A percentile compares a stretch with the other conserved stretches of the same genome.
These are phyloP conservation scores for Porites lutea DNA, from an alignment of 64 coral and sea anemone genomes.

Conservation along the genomic window DNA sequence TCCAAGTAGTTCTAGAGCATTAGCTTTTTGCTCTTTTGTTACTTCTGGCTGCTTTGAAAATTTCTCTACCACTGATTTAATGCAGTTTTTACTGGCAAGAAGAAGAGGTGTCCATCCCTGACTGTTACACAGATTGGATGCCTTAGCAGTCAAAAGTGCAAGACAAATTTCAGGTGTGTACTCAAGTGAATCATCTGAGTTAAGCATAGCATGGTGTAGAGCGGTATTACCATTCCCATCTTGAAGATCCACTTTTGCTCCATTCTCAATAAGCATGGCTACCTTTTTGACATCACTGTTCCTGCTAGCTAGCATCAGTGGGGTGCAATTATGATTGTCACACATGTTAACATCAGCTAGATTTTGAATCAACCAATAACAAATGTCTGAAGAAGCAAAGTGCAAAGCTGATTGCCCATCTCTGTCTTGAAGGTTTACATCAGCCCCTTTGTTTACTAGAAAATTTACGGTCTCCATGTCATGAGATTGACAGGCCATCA, in stretches of 20 bases:
- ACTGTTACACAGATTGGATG: constrained; percentile 4
- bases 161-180: too few relatives aligned
- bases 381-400: too few relatives aligned
- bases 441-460: too few relatives aligned
- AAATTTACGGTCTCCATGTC: too few relatives aligned
- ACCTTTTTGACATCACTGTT: background rate
- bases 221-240: background rate
- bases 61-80: constrained; percentile 35
- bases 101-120: constrained; percentile 40
- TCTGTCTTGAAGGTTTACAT: too few relatives aligned
- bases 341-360: background rate
- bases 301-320: background rate
- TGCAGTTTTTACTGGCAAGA: constrained; percentile 49
- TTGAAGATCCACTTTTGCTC: background rate
- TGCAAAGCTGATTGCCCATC: too few relatives aligned
- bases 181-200: too few relatives aligned
- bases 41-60: constrained; percentile 18
- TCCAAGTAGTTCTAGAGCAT: constrained; percentile 45
- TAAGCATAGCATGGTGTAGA: background rate
- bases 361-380: too few relatives aligned
- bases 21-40: constrained; percentile 12
- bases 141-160: background rate
- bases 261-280: background rate
- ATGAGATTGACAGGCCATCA: too few relatives aligned
- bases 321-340: background rate